Evolutionary conservation across 2,888 invertebrate genomes (phyloP).

Genomic region (Esperia sulphurella): DNA sequence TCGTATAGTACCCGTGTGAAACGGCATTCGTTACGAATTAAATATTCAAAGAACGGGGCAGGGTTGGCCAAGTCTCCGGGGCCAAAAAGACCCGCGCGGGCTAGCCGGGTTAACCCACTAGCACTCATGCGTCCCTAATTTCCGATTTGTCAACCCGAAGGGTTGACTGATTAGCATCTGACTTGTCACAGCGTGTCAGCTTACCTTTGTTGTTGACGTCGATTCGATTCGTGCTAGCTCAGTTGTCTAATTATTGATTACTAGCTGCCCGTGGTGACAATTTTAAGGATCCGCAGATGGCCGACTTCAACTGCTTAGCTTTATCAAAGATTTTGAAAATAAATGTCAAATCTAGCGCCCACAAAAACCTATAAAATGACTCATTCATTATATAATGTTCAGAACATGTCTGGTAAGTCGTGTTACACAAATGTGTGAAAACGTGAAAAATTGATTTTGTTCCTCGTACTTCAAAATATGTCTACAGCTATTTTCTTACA

Average conservation of each 20-base stretch:
- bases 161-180: constrained; percentile 77
- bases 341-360: too few species aligned
- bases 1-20: constrained; percentile 28
- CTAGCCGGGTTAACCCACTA: constrained; percentile 63
- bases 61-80: constrained; percentile 52
- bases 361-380: too few species aligned
- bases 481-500: too few species aligned
- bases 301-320: too few species aligned
- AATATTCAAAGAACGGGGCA: constrained; percentile 75
- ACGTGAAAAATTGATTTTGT: too few species aligned
- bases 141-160: constrained; percentile 76
- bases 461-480: too few species aligned
- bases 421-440: too few species aligned
- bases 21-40: constrained; percentile 57
- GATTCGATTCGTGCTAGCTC: constrained; percentile 41
- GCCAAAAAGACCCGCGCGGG: constrained; percentile 43
- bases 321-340: too few species aligned
- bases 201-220: constrained; percentile 54
- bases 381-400: too few species aligned
- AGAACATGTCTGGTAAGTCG: too few species aligned
- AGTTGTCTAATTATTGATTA: constrained; percentile 36
- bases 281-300: too few species aligned
- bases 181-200: constrained; percentile 64
- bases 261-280: too few species aligned
- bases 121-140: constrained; percentile 75